Percentiles rank a stretch among this genome's conserved stretches.
Evolutionary conservation across 2,888 invertebrate species (phyloP).

Genomic region (Flexamia atlantica): DNA sequence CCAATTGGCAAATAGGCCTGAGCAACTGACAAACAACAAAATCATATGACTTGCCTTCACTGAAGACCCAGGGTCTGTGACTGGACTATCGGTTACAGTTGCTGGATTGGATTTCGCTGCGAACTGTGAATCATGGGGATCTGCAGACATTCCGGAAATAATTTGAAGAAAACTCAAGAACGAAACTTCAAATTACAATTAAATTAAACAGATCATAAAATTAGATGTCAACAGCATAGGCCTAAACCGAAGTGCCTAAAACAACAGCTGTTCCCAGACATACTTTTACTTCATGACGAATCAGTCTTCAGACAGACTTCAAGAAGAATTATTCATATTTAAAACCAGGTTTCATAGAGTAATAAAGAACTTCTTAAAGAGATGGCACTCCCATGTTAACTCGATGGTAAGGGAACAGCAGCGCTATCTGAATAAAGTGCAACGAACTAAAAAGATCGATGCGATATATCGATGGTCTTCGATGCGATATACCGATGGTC

Average conservation of each 20-base stretch:
- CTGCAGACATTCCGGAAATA: constrained; percentile 47
- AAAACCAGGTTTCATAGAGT: no score
- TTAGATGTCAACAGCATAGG: background rate
- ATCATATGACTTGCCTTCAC: constrained; percentile 75
- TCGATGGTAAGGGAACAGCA: no score
- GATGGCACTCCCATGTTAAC: no score
- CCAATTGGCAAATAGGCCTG: background rate
- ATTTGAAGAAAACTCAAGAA: constrained; percentile 14
- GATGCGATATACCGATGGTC: no score
- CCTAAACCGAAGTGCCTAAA: background rate
- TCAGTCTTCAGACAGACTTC: no score
- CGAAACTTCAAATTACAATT: no score
- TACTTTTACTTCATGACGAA: no score
- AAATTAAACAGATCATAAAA: constrained; percentile 14
- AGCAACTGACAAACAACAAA: constrained; percentile 65
- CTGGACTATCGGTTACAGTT: constrained; percentile 84
- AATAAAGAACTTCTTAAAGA: no score
- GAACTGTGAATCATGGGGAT: constrained; percentile 52
- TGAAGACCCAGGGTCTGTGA: constrained; percentile 86
- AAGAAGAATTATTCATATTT: no score
- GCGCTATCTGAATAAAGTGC: no score
- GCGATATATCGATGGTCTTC: no score
- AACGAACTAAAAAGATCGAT: no score
- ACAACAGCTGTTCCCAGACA: constrained; percentile 31
- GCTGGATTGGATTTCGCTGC: constrained; percentile 74